Percentiles rank a stretch among this genome's conserved stretches.
Conservation (phyloP, 1,140 invertebrate species). For the Tachypleus tridentatus region DNA sequence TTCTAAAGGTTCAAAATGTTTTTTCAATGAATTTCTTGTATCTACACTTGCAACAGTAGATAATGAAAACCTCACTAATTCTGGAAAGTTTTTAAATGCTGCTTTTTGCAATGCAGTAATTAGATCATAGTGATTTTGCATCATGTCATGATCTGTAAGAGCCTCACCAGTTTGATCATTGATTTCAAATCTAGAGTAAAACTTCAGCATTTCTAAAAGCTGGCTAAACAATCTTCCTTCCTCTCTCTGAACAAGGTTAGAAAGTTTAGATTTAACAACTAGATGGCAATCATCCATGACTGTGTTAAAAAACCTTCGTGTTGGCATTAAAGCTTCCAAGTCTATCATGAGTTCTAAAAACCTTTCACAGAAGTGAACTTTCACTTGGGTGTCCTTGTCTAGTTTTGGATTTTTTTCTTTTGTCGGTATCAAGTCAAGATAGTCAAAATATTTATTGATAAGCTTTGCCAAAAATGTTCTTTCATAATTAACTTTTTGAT, state of each 20-base stretch:
- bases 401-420: slow-evolving; percentile 10
- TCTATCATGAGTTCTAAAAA: slow-evolving; percentile 95
- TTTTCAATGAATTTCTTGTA: slow-evolving; percentile 64
- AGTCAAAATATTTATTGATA: slow-evolving; percentile 78
- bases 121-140: slow-evolving; percentile 77
- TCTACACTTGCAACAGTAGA: slow-evolving; percentile 91
- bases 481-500: slow-evolving; percentile 69
- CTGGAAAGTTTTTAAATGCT: slow-evolving; percentile 81
- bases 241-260: slow-evolving; percentile 53
- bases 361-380: slow-evolving; percentile 79
- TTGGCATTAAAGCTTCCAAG: slow-evolving; percentile 85
- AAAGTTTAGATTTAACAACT: slow-evolving; percentile 76
- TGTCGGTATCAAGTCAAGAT: slow-evolving; percentile 59
- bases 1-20: slow-evolving; percentile 71
- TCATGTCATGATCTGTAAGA: slow-evolving; percentile 85
- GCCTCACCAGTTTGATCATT: slow-evolving; percentile 92
- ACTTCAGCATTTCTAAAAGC: slow-evolving; percentile 89
- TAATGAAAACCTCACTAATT: slow-evolving; percentile 72
- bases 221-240: slow-evolving; percentile 86
- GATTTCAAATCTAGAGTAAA: slow-evolving; percentile 96
- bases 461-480: slow-evolving; percentile 72
- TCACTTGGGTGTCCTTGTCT: slow-evolving; percentile 44
- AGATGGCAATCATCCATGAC: slow-evolving; percentile 90
- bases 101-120: slow-evolving; percentile 85
- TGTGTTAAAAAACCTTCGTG: slow-evolving; percentile 90